Base-by-base conservation (phyloP, 1,140 invertebrate genomes). In the Drosophila setifemur region DNA sequence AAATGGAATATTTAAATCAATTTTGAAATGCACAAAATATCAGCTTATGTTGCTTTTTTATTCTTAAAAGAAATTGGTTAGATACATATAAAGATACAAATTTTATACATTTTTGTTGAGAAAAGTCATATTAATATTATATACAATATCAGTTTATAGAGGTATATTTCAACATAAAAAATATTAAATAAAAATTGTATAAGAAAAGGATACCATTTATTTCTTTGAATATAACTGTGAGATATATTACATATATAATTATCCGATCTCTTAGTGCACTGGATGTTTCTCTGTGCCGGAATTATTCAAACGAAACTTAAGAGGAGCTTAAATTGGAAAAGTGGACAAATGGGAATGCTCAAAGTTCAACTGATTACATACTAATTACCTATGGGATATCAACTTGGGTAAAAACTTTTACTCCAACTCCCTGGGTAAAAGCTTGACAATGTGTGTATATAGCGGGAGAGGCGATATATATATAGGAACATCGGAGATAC, bases 401-500 rank as follows among this genome's bases (percentile, higher is more conserved):
- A 37, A n/a, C 23, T 16, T 14, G 33, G 14, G 48, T 16, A 7
- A 14, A 42, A 4, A 61, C 9, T 43, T 31, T 61, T 33, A 60
- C 57, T 53, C 7, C 33, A 18, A 6, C 44, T 25, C 12, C 57
- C 23, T 16, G 1, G 31, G 39, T 11, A 26, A 14, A 11, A 5
- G 11, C 25, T 23, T 23, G 3, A 29, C 33, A 54, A 14, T 60
- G 52, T 70, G 52, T 70, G 75, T 70, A 79, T 79, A 79, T 70
- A 70, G 55, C 58, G 42, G 0, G 71, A 52, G 7, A 7, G 6
- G 19, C 28, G n/a, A n/a, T n/a, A n/a, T n/a, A n/a, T n/a, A n/a
- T n/a, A n/a, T n/a, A 18, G 9, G 18, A 18, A 44, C 28, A 49
- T 16, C 31, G 43, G 29, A 48, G 35, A 49, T 49, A 52, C 50